Evolutionary conservation across 2,888 invertebrate species (phyloP), one percentile per base, ranked within the genome.

Genomic region (Lithophane ornitopus): DNA sequence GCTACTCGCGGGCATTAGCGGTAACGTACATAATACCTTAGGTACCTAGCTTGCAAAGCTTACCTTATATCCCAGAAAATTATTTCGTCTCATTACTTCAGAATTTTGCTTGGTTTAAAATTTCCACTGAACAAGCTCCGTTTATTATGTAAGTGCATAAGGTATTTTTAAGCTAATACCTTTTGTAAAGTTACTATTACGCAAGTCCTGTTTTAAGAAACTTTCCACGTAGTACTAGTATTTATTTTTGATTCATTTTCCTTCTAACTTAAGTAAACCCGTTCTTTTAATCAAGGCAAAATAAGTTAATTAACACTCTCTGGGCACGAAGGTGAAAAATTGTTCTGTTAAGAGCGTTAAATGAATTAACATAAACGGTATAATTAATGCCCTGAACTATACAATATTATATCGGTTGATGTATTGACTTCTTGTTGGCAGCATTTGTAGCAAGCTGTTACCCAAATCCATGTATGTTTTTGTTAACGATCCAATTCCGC

Each of bases 401-500:
- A 68, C 16, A 76, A 76, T 78, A 76, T 80, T 75, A 67, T 69
- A 74, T 73, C 44, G 46, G 44, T 61, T 56, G 52, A 41, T 59
- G 76, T 76, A 76, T 73, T 49, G 77, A 69, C 66, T 76, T 80
- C 82, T 82, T 79, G 80, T 70, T 74, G 59, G 62, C 12, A 63
- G 63, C 68, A 82, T 86, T 84, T 72, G 79, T 68, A 84, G 79
- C 88, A 88, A 87, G 80, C 87, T 88, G 85, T 88, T 84, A 84
- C 84, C 74, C 79, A 87, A 90, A 90, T 89, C 85, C 83, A 78
- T 85, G 85, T 88, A 89, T 87, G 88, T 90, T 89, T 90, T 89
- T 89, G 89, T 86, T 90, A 90, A 90, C 90, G 90, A 92, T 92
- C 91, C 92, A 92, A 92, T 92, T 90, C 90, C 81, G 74, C 78